phyloP scores from a whole-genome alignment of 2,113 vertebrate species.

The Mirounga angustirostris region DNA sequence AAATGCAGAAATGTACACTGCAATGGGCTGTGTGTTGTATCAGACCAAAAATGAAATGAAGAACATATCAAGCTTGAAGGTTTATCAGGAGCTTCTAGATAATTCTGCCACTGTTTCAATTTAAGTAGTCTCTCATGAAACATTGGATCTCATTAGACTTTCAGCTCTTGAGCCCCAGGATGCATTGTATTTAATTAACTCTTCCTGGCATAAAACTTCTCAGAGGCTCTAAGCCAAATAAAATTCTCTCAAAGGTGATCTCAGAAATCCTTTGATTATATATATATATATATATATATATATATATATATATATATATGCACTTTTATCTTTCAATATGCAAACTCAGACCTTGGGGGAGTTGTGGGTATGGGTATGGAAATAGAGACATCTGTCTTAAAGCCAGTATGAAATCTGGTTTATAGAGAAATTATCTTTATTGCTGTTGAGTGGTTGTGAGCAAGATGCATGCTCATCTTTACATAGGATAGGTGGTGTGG shows the following conservation, averaged over 20 bases:
- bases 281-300: too few species aligned
- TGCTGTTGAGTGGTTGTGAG: conserved; percentile 17
- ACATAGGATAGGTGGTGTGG: not conserved
- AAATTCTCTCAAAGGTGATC: conserved; percentile 67
- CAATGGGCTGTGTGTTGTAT: conserved; percentile 46
- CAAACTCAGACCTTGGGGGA: conserved; percentile 34
- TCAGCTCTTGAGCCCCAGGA: conserved; percentile 71
- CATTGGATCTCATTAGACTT: conserved; percentile 75
- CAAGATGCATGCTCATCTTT: conserved; percentile 45
- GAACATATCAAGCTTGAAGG: conserved; percentile 66
- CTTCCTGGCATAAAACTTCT: conserved; percentile 78
- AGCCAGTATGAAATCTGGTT: conserved; percentile 45
- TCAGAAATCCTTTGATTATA: conserved; percentile 41
- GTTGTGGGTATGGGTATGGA: not conserved
- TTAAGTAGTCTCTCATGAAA: conserved; percentile 82
- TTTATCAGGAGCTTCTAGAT: conserved; percentile 68
- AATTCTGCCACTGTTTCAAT: conserved; percentile 71
- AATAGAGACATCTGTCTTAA: not conserved
- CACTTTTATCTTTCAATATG: conserved; percentile 33
- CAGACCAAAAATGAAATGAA: conserved; percentile 69
- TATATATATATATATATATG: too few species aligned
- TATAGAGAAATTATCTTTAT: conserved; percentile 10
- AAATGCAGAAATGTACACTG: conserved; percentile 52
- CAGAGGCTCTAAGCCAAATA: conserved; percentile 73
- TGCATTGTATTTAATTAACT: conserved; percentile 84